These are phyloP conservation scores for Cataglyphis hispanica DNA, from an alignment of 1,140 invertebrate species.

Conservation along the genomic window DNA sequence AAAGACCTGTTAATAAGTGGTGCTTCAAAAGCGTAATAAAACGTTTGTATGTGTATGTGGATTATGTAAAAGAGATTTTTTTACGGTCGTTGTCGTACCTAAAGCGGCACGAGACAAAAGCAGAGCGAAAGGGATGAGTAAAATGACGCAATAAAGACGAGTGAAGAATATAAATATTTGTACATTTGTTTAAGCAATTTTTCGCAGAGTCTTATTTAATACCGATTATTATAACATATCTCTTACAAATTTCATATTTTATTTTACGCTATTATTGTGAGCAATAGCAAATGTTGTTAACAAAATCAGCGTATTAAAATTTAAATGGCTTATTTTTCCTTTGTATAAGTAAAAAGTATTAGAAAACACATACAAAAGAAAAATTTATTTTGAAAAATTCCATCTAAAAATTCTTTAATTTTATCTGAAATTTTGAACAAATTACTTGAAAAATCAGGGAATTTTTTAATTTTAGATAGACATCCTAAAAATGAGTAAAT, in stretches of 20 bases:
- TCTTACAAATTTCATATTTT: background rate
- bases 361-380: too few relatives aligned
- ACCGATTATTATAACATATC: background rate
- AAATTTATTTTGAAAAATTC: too few relatives aligned
- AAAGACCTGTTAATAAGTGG: constrained; percentile 55
- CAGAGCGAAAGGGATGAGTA: background rate
- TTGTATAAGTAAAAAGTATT: too few relatives aligned
- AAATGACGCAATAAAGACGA: background rate
- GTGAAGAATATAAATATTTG: constrained; percentile 2
- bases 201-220: background rate
- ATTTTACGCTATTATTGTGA: background rate
- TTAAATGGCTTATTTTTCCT: too few relatives aligned
- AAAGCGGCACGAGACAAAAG: constrained; percentile 14
- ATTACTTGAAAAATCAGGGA: too few relatives aligned
- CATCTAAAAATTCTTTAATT: too few relatives aligned
- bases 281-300: constrained; percentile 10
- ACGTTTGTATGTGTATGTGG: constrained; percentile 32
- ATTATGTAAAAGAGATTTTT: constrained; percentile 63
- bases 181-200: background rate
- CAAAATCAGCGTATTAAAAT: background rate
- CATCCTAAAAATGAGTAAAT: background rate
- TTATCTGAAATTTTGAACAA: too few relatives aligned
- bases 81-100: constrained; percentile 47
- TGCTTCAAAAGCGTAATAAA: constrained; percentile 61
- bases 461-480: too few relatives aligned